Evolutionary conservation across 1,140 invertebrate genomes (phyloP), one percentile per base, ranked within the genome.

Genomic region (Limonius californicus): DNA sequence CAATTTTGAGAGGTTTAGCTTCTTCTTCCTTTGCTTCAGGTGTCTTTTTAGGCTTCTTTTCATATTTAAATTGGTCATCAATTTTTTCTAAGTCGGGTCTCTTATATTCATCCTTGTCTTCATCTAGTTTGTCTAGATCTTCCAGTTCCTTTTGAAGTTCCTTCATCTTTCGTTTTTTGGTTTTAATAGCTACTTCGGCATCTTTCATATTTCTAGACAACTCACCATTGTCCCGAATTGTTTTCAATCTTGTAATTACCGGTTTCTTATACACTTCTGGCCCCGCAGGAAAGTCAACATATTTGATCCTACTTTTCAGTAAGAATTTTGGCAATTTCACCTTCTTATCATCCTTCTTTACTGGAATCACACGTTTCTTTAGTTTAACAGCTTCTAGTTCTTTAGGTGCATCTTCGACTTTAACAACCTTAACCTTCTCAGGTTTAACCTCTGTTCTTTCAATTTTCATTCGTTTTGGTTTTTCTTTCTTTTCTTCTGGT

Each of bases 141-240:
- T 84, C 83, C 68, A 89, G 84, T 9, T 75, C 64, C 50, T 73
- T 72, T 60, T 78, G 76, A 9, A 77, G 59, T 70, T 79, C 70
- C 65, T 70, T 74, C 8, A 74, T 27, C 61, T 69, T 74, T 14
- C 70, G 66, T 47, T 60, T 64, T 54, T 78, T 73, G 42, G 77
- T 80, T 69, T 85, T 86, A 57, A 84, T 84, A 47, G 79, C 71
- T 74, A 86, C 83, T 61, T 83, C 74, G 2, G 87, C 87, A 76
- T 90, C 87, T 76, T 86, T 80, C 1, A 86, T 78, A 76, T 89
- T 90, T 72, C 88, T 78, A 0, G 87, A 89, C 27, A 90, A 70
- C 63, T 87, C 81, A 39, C 88, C 88, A 70, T 81, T 81, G 73
- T 89, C 78, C 57, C 76, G 73, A 27, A 68, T 79, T 65, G 84